These are phyloP conservation scores for Ramazzottius varieornatus DNA, from an alignment of 2,888 invertebrate species.

Conservation along the genomic window DNA sequence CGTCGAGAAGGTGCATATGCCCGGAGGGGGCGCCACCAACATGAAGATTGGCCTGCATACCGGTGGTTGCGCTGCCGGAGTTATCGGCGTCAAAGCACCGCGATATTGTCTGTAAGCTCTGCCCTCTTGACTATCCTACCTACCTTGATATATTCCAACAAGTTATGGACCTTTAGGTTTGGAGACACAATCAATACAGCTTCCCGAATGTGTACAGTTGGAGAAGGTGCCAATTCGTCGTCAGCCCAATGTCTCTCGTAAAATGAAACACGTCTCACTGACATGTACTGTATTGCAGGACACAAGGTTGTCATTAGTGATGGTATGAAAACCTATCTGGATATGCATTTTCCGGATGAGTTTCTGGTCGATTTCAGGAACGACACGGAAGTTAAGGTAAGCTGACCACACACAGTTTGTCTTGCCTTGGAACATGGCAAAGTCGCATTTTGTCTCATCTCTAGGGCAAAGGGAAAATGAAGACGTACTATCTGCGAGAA, in stretches of 20 bases:
- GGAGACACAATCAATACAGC: conserved; percentile 2
- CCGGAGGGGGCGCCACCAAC: background rate
- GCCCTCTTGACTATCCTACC: background rate
- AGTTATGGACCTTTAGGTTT: background rate
- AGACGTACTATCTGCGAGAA: background rate
- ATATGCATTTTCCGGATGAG: background rate
- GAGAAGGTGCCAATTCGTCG: background rate
- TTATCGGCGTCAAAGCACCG: background rate
- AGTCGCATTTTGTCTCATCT: background rate
- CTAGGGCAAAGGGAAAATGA: background rate
- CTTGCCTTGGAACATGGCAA: background rate
- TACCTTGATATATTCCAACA: background rate
- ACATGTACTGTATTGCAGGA: background rate
- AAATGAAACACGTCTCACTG: background rate
- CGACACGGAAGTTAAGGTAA: background rate
- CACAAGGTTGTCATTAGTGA: background rate
- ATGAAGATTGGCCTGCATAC: background rate
- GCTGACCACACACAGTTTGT: background rate
- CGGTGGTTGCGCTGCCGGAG: background rate
- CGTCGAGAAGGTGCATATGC: background rate
- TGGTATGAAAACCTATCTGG: background rate
- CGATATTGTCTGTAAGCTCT: background rate
- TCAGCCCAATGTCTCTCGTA: background rate
- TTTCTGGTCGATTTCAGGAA: background rate
- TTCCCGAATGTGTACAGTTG: background rate